Evolutionary conservation across 2,888 invertebrate species (phyloP), one percentile per base, ranked within the genome.

Genomic region (Callimorpha dominula): DNA sequence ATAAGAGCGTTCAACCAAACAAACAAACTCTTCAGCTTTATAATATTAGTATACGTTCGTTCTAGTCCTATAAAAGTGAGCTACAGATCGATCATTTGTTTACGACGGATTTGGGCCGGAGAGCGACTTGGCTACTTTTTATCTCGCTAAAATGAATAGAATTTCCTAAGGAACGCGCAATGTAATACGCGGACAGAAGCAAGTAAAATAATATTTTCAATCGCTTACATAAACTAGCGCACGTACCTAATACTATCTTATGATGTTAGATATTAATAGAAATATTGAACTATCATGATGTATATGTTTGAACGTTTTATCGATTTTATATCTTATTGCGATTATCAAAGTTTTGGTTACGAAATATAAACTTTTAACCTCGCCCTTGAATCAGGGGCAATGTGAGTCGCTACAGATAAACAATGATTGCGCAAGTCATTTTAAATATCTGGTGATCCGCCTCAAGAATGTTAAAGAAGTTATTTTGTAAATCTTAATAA

Each of bases 291-390:
- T 76, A 76, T 76, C 73, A 68, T 68, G 73, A 73, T 82, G 68
- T 72, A 70, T 82, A 76, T 82, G 76, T 83, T 14, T 60, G 60
- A 75, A 74, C 70, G 66, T 76, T 70, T 75, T 79, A 84, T 85
- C 81, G 68, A 68, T 70, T 78, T 78, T 78, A 78, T 73, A 82
- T 80, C 75, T 78, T 75, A 67, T 68, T 52, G 65, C 78, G 80
- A 83, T 85, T 81, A 81, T 83, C 74, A 72, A 77, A 83, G 84
- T 83, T 85, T 84, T 79, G 72, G 84, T 80, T 78, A 79, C 17
- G 75, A 83, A 80, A 78, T 67, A 71, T 78, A 78, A 78, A 83
- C 75, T 80, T 79, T 76, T 74, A 78, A 79, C 80, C 79, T 83
- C 80, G 79, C 82, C 84, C 84, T 85, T 84, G 84, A 85, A 85